Evolutionary conservation across 2,797 vertebrate genomes (phyloP), one percentile per base, ranked within the genome.

Genomic region (Petrocephalus sullivani): DNA sequence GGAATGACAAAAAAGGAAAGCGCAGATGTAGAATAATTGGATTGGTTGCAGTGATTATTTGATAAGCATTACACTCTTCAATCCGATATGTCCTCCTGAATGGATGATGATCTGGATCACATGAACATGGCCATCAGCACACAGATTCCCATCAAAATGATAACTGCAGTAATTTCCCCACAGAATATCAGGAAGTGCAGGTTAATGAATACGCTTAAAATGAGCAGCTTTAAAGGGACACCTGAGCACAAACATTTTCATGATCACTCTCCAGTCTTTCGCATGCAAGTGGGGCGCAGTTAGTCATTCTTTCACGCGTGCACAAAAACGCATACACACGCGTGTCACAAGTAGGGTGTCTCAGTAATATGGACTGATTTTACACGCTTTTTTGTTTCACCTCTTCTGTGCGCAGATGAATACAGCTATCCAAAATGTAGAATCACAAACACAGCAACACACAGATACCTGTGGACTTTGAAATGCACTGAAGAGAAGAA

Each of bases 111-210:
- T 95, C 93, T 91, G 93, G 94, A 95, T 96, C 95, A 96, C 96
- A 95, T 95, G 95, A 94, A 93, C 95, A 92, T 92, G 95, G 94
- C 91, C 94, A 95, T 95, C 95, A 95, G 95, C 95, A 96, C 95
- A 94, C 93, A 95, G 94, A 95, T 94, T 94, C 93, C 93, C 95
- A 94, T 94, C 95, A 95, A 96, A 95, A 95, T 96, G 95, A 96
- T 95, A 96, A 96, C 95, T 95, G 95, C 95, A 95, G 95, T 95
- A 95, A 96, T 95, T 96, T 96, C 95, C 95, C 96, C 95, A 96
- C 95, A 95, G 95, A 93, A 95, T 95, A 95, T 96, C 95, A 95
- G 96, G 95, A 33, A 84, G 82, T 84, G 21, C 49, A 33, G 51
- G 16, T 58, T 86, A 86, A 41, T 56, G 33, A 58, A 57, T 58